phyloP scores from a whole-genome alignment of 2,113 vertebrate genomes.

The Amphiprion percula region DNA sequence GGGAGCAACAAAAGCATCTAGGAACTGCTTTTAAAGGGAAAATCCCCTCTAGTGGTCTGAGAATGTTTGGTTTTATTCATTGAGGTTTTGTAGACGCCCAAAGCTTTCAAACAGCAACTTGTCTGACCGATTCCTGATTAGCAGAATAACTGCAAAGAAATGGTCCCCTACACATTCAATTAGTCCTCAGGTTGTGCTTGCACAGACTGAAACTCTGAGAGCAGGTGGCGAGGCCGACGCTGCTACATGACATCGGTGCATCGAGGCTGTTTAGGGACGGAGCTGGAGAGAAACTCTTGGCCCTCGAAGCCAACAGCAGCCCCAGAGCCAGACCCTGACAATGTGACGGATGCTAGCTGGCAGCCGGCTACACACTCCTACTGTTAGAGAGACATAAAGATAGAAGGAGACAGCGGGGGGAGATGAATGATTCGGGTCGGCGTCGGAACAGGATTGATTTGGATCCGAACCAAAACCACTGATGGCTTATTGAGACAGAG shows the following conservation, averaged over 20 bases:
- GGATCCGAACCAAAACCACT: slow-evolving; percentile 82
- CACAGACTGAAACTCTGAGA: slow-evolving; percentile 20
- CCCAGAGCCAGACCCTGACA: slow-evolving; percentile 76
- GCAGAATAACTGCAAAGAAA: not conserved
- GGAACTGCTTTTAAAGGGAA: too few species aligned
- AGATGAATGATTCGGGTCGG: slow-evolving; percentile 80
- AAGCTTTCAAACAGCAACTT: not conserved
- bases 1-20: too few species aligned
- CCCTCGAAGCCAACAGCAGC: slow-evolving; percentile 71
- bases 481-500: slow-evolving; percentile 80
- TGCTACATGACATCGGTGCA: slow-evolving; percentile 53
- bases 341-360: slow-evolving; percentile 81
- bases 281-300: slow-evolving; percentile 61
- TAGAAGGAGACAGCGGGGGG: slow-evolving; percentile 74
- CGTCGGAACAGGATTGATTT: slow-evolving; percentile 82
- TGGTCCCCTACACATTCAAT: not conserved
- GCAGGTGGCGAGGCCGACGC: slow-evolving; percentile 18
- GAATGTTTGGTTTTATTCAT: too few species aligned
- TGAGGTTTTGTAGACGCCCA: too few species aligned
- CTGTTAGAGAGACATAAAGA: slow-evolving; percentile 76
- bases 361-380: slow-evolving; percentile 79
- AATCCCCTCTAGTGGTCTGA: too few species aligned
- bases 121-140: not conserved
- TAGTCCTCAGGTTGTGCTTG: slow-evolving; percentile 18
- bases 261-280: slow-evolving; percentile 60